phyloP scores from a whole-genome alignment of 2,888 invertebrate genomes.

The Noctua fimbriata region DNA sequence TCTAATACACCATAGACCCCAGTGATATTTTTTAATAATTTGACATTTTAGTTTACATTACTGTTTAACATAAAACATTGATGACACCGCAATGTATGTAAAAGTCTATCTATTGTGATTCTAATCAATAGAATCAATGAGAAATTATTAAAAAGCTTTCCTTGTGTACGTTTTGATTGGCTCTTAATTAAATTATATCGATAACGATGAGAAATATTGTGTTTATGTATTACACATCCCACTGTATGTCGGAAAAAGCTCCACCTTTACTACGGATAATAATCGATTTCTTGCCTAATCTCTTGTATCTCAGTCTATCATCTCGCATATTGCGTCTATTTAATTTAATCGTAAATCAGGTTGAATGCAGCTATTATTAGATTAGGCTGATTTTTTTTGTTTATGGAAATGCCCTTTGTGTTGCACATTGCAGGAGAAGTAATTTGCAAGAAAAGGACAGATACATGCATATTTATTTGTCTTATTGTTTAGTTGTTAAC shows the following conservation, averaged over 20 bases:
- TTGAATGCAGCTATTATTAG: neutral
- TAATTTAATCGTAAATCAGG: slow-evolving; percentile 1
- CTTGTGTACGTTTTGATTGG: neutral
- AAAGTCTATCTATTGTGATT: neutral
- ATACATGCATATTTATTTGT: neutral
- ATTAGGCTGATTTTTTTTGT: slow-evolving; percentile 42
- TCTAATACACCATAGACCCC: slow-evolving; percentile 65
- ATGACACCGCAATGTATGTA: slow-evolving; percentile 43
- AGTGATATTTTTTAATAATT: slow-evolving; percentile 15
- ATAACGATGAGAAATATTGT: neutral
- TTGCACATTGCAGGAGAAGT: slow-evolving; percentile 42
- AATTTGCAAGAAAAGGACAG: slow-evolving; percentile 50
- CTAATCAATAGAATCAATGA: neutral
- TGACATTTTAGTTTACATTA: slow-evolving; percentile 37
- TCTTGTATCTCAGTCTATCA: neutral
- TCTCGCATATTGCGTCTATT: neutral
- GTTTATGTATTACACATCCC: neutral
- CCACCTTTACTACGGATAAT: neutral
- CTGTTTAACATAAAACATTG: neutral
- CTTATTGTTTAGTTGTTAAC: neutral
- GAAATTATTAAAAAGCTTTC: neutral
- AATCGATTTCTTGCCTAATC: neutral
- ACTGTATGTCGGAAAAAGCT: neutral
- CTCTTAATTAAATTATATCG: neutral
- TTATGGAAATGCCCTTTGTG: slow-evolving; percentile 60